Percentiles rank a stretch among this genome's conserved stretches.
These are phyloP conservation scores for Geotrypetes seraphini DNA, from an alignment of 2,797 vertebrate genomes.

Conservation along the genomic window DNA sequence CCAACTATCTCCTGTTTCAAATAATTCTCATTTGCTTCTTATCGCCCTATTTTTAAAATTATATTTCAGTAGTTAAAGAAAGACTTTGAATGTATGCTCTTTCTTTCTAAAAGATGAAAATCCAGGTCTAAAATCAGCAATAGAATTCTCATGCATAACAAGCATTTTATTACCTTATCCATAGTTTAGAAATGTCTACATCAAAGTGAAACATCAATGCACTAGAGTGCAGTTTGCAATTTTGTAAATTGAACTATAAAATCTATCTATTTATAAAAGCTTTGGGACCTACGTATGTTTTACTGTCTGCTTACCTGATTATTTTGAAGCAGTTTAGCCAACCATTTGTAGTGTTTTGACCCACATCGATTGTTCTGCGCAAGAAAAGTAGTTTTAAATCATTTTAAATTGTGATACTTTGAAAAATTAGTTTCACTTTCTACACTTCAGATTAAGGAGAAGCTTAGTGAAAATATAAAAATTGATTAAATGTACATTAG, in stretches of 20 bases:
- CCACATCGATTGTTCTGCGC: conserved; percentile 6
- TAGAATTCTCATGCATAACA: too few relatives aligned
- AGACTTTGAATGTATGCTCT: too few relatives aligned
- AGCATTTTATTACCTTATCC: not conserved
- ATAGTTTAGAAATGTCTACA: not conserved
- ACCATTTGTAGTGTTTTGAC: conserved; percentile 5
- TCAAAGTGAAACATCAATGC: not conserved
- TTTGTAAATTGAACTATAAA: not conserved
- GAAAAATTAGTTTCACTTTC: conserved; percentile 19
- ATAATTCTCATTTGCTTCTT: too few relatives aligned
- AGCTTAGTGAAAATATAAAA: conserved; percentile 34
- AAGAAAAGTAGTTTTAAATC: conserved; percentile 1
- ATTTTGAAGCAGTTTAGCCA: conserved; percentile 9
- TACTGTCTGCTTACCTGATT: conserved; percentile 1
- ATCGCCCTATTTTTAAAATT: too few relatives aligned
- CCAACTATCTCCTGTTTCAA: too few relatives aligned
- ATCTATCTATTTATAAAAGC: not conserved
- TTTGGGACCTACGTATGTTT: not conserved
- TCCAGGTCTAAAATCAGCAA: too few relatives aligned
- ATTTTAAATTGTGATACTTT: not conserved
- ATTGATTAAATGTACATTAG: conserved; percentile 36
- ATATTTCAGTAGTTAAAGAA: too few relatives aligned
- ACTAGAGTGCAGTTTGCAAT: not conserved
- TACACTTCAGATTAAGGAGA: conserved; percentile 23
- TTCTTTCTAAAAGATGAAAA: too few relatives aligned